Conservation (phyloP, 2,113 vertebrate genomes). For the Centropus bengalensis region DNA sequence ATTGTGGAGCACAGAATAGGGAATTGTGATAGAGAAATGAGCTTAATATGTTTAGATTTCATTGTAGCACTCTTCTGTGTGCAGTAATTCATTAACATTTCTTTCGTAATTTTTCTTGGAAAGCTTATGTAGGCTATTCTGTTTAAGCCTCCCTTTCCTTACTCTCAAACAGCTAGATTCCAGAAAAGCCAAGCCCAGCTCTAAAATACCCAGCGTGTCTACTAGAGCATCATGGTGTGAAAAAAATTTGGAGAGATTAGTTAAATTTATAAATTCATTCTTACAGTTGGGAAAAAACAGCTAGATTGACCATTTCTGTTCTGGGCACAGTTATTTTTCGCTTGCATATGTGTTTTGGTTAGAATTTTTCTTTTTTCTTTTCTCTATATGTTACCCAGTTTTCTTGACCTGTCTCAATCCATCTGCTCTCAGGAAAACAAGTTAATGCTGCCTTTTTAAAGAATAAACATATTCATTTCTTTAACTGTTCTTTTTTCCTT, state of each 20-base stretch:
- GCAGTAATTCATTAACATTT: slow-evolving; percentile 19
- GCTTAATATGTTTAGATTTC: slow-evolving; percentile 34
- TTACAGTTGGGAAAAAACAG: neutral
- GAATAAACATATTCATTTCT: slow-evolving; percentile 16
- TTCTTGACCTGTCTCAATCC: neutral
- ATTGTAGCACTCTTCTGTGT: slow-evolving; percentile 1
- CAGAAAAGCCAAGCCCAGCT: neutral
- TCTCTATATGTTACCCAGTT: neutral
- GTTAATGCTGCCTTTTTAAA: slow-evolving; percentile 32
- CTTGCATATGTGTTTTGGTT: neutral
- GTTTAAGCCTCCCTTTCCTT: neutral
- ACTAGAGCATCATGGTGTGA: neutral
- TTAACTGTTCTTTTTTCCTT: neutral
- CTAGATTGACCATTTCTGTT: neutral
- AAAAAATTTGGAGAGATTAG: neutral
- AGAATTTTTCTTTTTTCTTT: neutral
- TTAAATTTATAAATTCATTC: neutral
- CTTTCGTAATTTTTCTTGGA: too few species aligned
- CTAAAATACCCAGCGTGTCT: neutral
- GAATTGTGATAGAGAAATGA: slow-evolving; percentile 32
- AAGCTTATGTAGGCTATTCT: neutral
- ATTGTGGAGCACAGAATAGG: slow-evolving; percentile 19
- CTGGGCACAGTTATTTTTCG: neutral
- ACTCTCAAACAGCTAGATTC: neutral
- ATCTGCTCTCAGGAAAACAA: slow-evolving; percentile 20